Base-by-base conservation (phyloP, 2,113 vertebrate genomes). In the Anolis sagrei region DNA sequence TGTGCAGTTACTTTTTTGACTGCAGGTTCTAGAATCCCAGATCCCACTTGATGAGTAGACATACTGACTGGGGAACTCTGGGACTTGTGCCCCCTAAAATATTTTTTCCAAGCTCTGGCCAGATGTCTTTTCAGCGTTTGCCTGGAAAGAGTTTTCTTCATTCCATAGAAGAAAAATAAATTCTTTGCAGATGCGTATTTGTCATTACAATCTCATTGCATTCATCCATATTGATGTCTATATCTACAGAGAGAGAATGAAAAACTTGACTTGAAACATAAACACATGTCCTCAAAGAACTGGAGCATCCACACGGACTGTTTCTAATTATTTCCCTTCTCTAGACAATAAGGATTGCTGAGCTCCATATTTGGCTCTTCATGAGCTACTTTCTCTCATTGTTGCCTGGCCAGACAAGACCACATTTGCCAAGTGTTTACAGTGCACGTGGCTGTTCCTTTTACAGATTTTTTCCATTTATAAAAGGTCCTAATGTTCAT, bases 311-410 rank as follows among this genome's bases (percentile, higher is more conserved):
- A 82, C 74, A 76, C 58, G 87, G 86, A 83, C 32, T 76, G 64
- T 91, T 87, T 89, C 90, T 18, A 48, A 82, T 73, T 66, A 39
- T 14, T 91, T 86, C 29, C 23, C 29, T 29, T 81, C 73, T 91
- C n/a, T 81, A 79, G 82, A 62, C 23, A 76, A 76, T 4, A 1
- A 82, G 82, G 82, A 84, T 61, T 14, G 44, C 36, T 76, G 76
- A 92, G 79, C 73, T 87, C 72, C 89, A 92, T 82, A 58, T 80
- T 76, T 93, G 86, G 89, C 89, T 93, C 76, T 73, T 81, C 79
- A 89, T 62, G 44, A 61, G 44, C 86, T 90, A 87, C 34, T 89
- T 76, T 89, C 87, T 87, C 70, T 94, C 89, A 72, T 0, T 0
- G 27, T 90, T 18, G 48, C 49, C 44, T 27, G 1, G 61, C 72